Evolutionary conservation across 2,888 invertebrate species (phyloP).

Genomic region (Dermolepida albohirtum): DNA sequence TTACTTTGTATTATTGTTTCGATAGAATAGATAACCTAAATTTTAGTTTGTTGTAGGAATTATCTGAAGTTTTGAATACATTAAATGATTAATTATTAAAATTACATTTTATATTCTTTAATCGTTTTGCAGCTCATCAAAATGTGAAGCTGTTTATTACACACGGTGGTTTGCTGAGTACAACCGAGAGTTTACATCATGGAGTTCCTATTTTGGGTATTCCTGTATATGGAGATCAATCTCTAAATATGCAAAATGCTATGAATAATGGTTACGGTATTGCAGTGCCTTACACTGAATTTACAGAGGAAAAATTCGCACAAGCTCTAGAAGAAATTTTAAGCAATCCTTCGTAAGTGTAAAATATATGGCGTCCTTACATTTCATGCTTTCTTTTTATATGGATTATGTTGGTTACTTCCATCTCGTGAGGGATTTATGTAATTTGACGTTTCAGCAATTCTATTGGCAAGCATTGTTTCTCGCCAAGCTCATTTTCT

Average conservation of each 20-base stretch:
- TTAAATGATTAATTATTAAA: neutral
- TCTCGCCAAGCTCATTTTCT: no score
- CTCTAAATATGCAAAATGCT: slow-evolving; percentile 44
- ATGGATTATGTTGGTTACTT: neutral
- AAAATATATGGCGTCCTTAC: neutral
- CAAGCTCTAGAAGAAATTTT: slow-evolving; percentile 46
- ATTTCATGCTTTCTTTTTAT: neutral
- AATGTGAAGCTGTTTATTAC: slow-evolving; percentile 51
- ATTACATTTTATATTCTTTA: neutral
- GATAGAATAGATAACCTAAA: no score
- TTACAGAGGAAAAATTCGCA: slow-evolving; percentile 45
- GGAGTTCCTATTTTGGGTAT: slow-evolving; percentile 49
- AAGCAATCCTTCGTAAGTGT: slow-evolving; percentile 45
- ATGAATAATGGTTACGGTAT: slow-evolving; percentile 46
- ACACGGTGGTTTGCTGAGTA: slow-evolving; percentile 50
- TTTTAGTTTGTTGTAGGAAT: no score
- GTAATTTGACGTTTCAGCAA: no score
- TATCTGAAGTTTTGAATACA: no score
- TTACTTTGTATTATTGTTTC: no score
- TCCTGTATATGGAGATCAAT: slow-evolving; percentile 49
- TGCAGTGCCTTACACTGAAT: slow-evolving; percentile 42
- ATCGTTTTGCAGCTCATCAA: slow-evolving; percentile 43
- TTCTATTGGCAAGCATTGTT: no score
- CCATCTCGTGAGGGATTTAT: neutral
- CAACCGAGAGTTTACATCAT: slow-evolving; percentile 49